phyloP scores from a whole-genome alignment of 53 echinoderm and acorn worm genomes.

The Astropecten irregularis region DNA sequence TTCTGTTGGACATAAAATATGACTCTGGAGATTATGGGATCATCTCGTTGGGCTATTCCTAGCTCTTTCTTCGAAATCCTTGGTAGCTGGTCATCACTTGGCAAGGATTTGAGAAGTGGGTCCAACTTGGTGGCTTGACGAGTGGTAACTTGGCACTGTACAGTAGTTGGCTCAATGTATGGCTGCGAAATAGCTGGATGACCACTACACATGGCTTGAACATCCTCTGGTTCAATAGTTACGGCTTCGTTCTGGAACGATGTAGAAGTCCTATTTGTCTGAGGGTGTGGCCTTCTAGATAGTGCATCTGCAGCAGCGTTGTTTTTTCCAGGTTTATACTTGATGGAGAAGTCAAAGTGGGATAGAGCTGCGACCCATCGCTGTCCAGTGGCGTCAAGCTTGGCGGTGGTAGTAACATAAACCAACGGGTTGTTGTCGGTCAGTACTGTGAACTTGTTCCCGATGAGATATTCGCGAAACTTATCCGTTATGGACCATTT shows the following conservation, averaged over 20 bases:
- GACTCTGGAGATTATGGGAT: constrained; percentile 2
- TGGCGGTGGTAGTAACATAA: constrained; percentile 61
- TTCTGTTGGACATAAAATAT: neutral
- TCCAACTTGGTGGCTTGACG: neutral
- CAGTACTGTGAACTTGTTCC: constrained; percentile 46
- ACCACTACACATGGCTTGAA: neutral
- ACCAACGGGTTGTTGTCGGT: constrained; percentile 67
- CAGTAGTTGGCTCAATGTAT: neutral
- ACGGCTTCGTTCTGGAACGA: neutral
- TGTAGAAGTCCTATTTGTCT: neutral
- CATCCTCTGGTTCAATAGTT: neutral
- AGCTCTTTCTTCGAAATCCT: neutral
- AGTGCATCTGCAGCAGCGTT: constrained; percentile 20
- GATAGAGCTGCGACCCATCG: constrained; percentile 14
- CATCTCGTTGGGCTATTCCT: constrained; percentile 1
- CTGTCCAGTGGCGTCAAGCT: constrained; percentile 33
- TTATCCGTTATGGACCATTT: constrained; percentile 71
- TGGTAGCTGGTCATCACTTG: neutral
- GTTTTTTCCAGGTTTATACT: constrained; percentile 1
- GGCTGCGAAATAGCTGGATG: neutral
- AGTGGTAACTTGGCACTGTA: neutral
- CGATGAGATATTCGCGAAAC: constrained; percentile 56
- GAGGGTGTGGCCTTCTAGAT: neutral
- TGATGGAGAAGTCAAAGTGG: neutral
- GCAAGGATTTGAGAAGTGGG: neutral